phyloP scores from a whole-genome alignment of 2,113 vertebrate genomes.

The Rhizomys pruinosus region DNA sequence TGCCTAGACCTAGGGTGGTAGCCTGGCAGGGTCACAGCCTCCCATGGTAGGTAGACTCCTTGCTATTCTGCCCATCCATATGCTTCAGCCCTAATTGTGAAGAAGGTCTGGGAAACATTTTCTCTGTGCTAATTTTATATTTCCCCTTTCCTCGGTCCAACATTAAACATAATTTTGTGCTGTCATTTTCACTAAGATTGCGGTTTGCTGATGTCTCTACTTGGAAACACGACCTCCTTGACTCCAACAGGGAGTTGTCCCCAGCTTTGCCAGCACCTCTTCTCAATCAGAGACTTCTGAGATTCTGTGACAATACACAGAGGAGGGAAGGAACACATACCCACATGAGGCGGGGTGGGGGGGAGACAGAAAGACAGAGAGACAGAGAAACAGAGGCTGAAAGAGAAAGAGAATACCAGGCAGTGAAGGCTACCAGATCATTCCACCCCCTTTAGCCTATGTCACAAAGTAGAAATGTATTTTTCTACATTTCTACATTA shows the following conservation, averaged over 20 bases:
- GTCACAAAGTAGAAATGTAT: constrained; percentile 15
- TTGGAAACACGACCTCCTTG: constrained; percentile 76
- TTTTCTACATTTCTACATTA: constrained; percentile 33
- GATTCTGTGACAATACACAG: background rate
- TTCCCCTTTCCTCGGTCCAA: constrained; percentile 80
- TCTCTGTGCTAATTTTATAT: constrained; percentile 78
- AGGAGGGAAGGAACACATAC: too few relatives aligned
- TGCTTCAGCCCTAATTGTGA: constrained; percentile 62
- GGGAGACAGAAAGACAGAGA: too few relatives aligned
- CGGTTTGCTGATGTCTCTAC: constrained; percentile 82
- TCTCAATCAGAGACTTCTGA: constrained; percentile 67
- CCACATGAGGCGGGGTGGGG: too few relatives aligned
- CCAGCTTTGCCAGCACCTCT: background rate
- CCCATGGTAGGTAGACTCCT: fast-evolving
- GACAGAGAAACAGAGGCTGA: too few relatives aligned
- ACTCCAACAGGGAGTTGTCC: constrained; percentile 77
- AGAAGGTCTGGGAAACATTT: constrained; percentile 81
- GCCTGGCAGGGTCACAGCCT: background rate
- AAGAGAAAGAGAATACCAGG: background rate
- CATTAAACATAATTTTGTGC: constrained; percentile 81
- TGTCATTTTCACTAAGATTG: constrained; percentile 83
- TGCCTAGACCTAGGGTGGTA: background rate
- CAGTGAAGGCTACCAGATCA: background rate
- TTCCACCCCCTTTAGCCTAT: background rate
- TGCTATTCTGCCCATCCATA: background rate